Evolutionary conservation across 2,888 invertebrate genomes (phyloP).

Genomic region (Marronus borbonicus): DNA sequence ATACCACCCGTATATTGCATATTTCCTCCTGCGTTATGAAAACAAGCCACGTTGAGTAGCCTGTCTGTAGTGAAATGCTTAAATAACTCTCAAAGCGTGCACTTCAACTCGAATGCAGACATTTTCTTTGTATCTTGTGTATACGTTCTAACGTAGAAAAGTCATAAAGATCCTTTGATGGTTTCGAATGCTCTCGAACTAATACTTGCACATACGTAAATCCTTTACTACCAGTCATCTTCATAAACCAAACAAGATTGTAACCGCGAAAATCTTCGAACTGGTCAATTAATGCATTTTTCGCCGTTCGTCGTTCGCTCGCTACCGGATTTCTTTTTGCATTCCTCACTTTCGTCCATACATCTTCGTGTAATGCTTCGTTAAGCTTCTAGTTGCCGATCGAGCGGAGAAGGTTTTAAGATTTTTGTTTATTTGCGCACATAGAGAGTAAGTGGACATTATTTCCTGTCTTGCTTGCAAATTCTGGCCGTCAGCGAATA

Average conservation of each 20-base stretch:
- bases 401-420: not conserved
- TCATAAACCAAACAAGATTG: slow-evolving; percentile 11
- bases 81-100: not conserved
- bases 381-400: slow-evolving; percentile 1
- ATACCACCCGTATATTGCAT: too few relatives aligned
- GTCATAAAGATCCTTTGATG: slow-evolving; percentile 20
- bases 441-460: slow-evolving; percentile 21
- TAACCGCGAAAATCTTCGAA: slow-evolving; percentile 25
- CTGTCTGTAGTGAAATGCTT: not conserved
- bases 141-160: not conserved
- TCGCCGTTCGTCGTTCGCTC: not conserved
- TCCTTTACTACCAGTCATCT: not conserved
- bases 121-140: too few relatives aligned
- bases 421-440: slow-evolving; percentile 6
- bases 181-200: slow-evolving; percentile 13
- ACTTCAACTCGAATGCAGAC: too few relatives aligned
- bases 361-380: not conserved
- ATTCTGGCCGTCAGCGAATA: not conserved
- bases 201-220: slow-evolving; percentile 1
- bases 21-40: too few relatives aligned
- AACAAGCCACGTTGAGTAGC: not conserved
- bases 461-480: slow-evolving; percentile 30
- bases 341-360: slow-evolving; percentile 11
- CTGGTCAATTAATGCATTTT: slow-evolving; percentile 28
- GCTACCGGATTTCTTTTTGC: slow-evolving; percentile 34